phyloP scores from a whole-genome alignment of 1,140 invertebrate genomes.

The Branchinecta lindahli region DNA sequence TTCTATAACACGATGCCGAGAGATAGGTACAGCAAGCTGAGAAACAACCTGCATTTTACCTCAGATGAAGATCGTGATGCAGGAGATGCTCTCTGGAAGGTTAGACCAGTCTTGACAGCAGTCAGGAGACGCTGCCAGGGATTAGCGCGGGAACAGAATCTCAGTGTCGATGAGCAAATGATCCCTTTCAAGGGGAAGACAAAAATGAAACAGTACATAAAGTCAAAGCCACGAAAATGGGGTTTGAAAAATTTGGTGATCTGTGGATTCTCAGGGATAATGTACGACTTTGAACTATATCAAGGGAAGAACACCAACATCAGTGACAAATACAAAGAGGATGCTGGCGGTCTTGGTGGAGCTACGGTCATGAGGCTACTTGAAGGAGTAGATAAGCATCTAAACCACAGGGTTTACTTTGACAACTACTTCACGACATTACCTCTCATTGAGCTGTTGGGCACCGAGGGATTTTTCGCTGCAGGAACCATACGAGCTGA shows the following conservation, averaged over 20 bases:
- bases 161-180: constrained; percentile 27
- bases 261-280: constrained; percentile 23
- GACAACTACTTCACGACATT: constrained; percentile 23
- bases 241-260: constrained; percentile 25
- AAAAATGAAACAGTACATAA: constrained; percentile 24
- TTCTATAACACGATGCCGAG: too few relatives aligned
- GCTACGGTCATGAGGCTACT: constrained; percentile 17
- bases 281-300: constrained; percentile 26
- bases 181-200: constrained; percentile 25
- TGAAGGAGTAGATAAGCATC: constrained; percentile 11
- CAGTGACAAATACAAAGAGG: constrained; percentile 14
- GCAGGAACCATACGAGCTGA: constrained; percentile 20
- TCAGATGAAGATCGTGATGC: too few relatives aligned
- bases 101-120: too few relatives aligned
- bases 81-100: too few relatives aligned
- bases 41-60: too few relatives aligned
- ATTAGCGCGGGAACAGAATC: constrained; percentile 22
- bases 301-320: constrained; percentile 23
- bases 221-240: constrained; percentile 23
- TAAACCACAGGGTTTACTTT: constrained; percentile 20
- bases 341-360: background rate
- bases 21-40: too few relatives aligned
- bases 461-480: constrained; percentile 15
- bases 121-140: too few relatives aligned
- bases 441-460: constrained; percentile 15